These are phyloP conservation scores for Albula glossodonta DNA, from an alignment of 2,113 vertebrate species.

Conservation along the genomic window DNA sequence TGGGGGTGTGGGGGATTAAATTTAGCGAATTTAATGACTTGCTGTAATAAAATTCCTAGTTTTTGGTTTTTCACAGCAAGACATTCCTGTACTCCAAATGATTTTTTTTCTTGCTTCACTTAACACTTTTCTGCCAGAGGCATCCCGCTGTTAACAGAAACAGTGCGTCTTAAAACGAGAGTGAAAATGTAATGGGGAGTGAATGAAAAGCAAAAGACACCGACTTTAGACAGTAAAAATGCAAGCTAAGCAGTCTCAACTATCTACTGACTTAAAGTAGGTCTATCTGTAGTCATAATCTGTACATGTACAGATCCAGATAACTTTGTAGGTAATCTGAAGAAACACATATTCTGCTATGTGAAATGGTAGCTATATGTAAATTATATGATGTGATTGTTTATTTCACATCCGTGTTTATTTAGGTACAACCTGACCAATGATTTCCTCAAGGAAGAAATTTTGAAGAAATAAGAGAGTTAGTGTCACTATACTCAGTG, in stretches of 20 bases:
- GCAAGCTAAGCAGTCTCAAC: not conserved
- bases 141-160: not conserved
- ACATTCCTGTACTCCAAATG: conserved; percentile 16
- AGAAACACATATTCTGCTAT: too few relatives aligned
- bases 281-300: too few relatives aligned
- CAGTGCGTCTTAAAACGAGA: not conserved
- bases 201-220: not conserved
- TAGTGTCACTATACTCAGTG: too few relatives aligned
- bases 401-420: too few relatives aligned
- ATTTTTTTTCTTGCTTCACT: not conserved
- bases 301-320: too few relatives aligned
- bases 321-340: too few relatives aligned
- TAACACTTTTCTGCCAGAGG: not conserved
- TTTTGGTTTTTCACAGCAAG: conserved; percentile 34
- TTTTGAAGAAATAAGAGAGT: too few relatives aligned
- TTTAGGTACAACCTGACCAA: too few relatives aligned
- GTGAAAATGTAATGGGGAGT: not conserved
- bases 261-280: not conserved
- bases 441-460: too few relatives aligned
- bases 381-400: too few relatives aligned
- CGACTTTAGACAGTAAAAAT: not conserved
- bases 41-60: conserved; percentile 42
- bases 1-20: conserved; percentile 46
- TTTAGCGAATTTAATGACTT: conserved; percentile 48
- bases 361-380: too few relatives aligned